Base-by-base conservation (phyloP, 2,888 invertebrate species). In the Pseudococcus longispinus region DNA sequence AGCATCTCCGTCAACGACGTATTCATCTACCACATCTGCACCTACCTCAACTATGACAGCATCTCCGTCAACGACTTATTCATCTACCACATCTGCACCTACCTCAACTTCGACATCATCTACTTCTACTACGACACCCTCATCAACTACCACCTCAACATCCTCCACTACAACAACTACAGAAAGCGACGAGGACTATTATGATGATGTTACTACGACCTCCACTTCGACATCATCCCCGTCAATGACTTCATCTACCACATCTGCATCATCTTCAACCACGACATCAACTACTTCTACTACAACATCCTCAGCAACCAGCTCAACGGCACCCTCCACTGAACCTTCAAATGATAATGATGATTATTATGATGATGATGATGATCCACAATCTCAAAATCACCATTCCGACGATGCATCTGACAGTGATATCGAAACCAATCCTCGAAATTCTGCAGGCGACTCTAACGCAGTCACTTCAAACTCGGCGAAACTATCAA, bases 321-420 rank as follows among this genome's bases (percentile, higher is more conserved):
- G 13, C 1, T 42, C 46, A 42, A 2, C n/a, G n/a, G n/a, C n/a
- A n/a, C n/a, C n/a, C n/a, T n/a, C n/a, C n/a, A n/a, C n/a, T n/a
- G n/a, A 37, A 37, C 2, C 6, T 32, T 5, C 32, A 23, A 18
- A 65, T 44, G 15, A 83, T 23, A 23, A 46, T 26, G 74, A 42
- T n/a, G 85, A 85, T 8, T 29, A 80, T 11, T n/a, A 74, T 15
- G 55, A 80, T n/a, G 77, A 86, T 32, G 26, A 74, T 32, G 46
- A 70, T 46, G 74, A 51, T 26, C 18, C 32, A 26, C 20, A 18
- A 13, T 51, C 46, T n/a, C 2, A 51, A 2, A 26, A 23, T 29
- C 20, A 42, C 20, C 18, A 51, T 20, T 83, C 46, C 4, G 3
- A 83, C 42, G 0, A 32, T 15, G 18, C 84, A 60, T 20, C 4